Base-by-base conservation (phyloP, 2,797 vertebrate species). In the Pangasius sanitwongsei region DNA sequence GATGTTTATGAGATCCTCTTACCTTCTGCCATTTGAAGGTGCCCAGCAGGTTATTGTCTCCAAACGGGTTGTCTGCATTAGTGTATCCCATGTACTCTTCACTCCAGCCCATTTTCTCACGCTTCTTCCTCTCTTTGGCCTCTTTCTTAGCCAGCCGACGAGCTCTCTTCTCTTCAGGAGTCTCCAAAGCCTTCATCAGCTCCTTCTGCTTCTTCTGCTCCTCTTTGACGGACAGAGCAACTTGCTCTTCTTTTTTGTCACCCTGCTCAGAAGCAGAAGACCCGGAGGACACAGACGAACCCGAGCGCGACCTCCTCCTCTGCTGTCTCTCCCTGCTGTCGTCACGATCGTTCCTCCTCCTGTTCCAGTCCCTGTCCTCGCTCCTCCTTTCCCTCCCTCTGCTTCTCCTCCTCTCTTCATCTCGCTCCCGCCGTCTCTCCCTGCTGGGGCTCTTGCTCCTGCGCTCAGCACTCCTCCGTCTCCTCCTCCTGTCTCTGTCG, bases 81-180 rank as follows among this genome's bases (percentile, higher is more conserved):
- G 98, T 99, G 93, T 99, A 99, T 3, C 99, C 98, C 98, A 99
- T 99, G 92, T 99, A 99, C 91, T 99, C 99, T 92, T 99, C 98
- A 1, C 99, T 98, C 99, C 99, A 99, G 31, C 99, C 98, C 99
- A 99, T 99, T 95, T 99, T 99, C 94, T 99, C 98, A 11, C 98
- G 95, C 92, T 98, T 97, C 92, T 98, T 99, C 90, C 98, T 97
- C 93, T 99, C 98, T 88, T 99, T 99, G 67, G 98, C 96, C 85
- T 99, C 99, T 85, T 99, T 99, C 94, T 99, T 99, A 48, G 98
- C 96, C 91, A 99, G 92, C 13, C 99, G 95, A n/a, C 99, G 96
- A 0, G 98, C 97, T 37, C 99, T 95, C 89, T 99, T 99, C 94
- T 99, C 98, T 91, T 99, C 99, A 0, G 99, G 98, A 0, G 97